Evolutionary conservation across 1,140 invertebrate species (phyloP), one percentile per base, ranked within the genome.

Genomic region (Drosophila repletoides): DNA sequence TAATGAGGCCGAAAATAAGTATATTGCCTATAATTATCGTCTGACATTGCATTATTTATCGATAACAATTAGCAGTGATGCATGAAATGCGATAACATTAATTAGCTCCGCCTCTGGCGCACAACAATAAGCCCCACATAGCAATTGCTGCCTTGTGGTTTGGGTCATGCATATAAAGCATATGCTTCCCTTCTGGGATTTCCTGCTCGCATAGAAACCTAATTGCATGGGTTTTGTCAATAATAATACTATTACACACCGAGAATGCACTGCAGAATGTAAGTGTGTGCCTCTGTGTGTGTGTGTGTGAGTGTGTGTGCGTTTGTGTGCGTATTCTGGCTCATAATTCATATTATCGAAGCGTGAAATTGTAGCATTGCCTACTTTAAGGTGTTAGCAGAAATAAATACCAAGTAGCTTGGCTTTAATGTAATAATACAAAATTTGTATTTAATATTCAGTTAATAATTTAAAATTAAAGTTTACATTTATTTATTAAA

Each of bases 51-150:
- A 79, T 86, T 84, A 84, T 84, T 72, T 86, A 75, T 84, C 75
- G 80, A 84, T 84, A 84, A 84, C 80, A 86, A 86, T 86, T 84
- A 86, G 71, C 80, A 74, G 71, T 64, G 80, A 86, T 84, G 80
- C 80, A 86, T 86, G 72, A 86, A 84, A 86, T 84, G 75, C 72
- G 80, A 84, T 84, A 84, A 86, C 75, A 86, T 84, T 86, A 86
- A 84, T 84, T 86, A 84, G 80, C 45, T 56, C 66, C 40, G 49
- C 36, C 41, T 45, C 58, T 33, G 61, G 41, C 40, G 21, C 28
- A 21, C 71, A 59, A 63, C 72, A 76, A 65, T 40, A 40, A 49
- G 36, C 7, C 26, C 31, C 21, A 14, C 6, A n/a, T 46, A 40
- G 28, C 61, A 40, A 58, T 40, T 48, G 61, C 17, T n/a, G 41